phyloP scores from a whole-genome alignment of 2,888 invertebrate genomes.

The Ectemnius lituratus region DNA sequence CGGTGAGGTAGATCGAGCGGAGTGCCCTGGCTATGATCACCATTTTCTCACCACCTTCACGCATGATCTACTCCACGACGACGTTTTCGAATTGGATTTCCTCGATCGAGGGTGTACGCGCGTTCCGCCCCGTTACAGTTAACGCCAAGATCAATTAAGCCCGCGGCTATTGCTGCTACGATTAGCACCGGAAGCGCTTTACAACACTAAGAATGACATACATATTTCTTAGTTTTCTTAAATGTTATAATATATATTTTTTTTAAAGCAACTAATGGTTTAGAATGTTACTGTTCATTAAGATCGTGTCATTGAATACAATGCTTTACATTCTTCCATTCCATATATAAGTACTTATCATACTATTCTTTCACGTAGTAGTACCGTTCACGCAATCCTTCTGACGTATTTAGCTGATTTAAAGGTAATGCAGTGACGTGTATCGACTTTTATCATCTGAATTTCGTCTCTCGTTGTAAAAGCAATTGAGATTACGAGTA shows the following conservation, averaged over 20 bases:
- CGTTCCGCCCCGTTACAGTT: constrained; percentile 14
- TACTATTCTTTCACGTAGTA: neutral
- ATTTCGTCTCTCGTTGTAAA: too few species aligned
- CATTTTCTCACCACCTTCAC: constrained; percentile 61
- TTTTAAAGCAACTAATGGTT: too few species aligned
- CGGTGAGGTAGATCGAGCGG: too few species aligned
- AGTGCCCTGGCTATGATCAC: constrained; percentile 30
- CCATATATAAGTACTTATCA: neutral
- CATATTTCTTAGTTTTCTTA: too few species aligned
- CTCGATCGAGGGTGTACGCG: constrained; percentile 41
- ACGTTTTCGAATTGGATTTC: constrained; percentile 58
- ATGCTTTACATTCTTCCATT: too few species aligned
- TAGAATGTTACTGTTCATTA: too few species aligned
- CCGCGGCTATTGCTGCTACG: neutral
- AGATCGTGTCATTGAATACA: too few species aligned
- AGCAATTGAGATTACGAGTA: too few species aligned
- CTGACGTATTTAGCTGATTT: neutral
- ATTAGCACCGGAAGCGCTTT: neutral
- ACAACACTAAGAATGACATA: neutral
- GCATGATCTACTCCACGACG: constrained; percentile 55
- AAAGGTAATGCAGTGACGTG: neutral
- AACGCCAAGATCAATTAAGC: constrained; percentile 49
- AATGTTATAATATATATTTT: too few species aligned
- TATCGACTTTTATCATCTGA: neutral
- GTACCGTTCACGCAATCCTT: neutral